phyloP scores from a whole-genome alignment of 2,113 vertebrate genomes.

The Spizaetus ornatus region DNA sequence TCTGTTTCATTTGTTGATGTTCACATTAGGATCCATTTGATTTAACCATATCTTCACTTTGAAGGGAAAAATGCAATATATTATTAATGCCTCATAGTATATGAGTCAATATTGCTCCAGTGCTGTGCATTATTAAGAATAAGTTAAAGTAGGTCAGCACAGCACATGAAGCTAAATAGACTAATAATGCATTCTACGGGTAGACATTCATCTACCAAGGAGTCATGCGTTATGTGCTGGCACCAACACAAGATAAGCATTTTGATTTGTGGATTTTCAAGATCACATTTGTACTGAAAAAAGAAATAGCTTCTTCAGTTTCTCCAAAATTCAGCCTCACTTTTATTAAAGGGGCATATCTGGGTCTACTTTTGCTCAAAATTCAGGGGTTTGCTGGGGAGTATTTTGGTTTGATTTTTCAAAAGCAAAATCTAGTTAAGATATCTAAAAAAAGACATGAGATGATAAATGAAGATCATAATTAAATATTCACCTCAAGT shows the following conservation, averaged over 20 bases:
- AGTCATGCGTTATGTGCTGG: slow-evolving; percentile 47
- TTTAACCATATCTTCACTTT: slow-evolving; percentile 48
- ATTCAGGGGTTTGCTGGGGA: neutral
- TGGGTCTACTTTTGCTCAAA: neutral
- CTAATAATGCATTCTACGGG: slow-evolving; percentile 46
- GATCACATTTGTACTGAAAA: slow-evolving; percentile 21
- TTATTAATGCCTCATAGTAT: slow-evolving; percentile 50
- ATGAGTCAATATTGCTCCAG: slow-evolving; percentile 46
- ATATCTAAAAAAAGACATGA: neutral
- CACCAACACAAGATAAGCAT: slow-evolving; percentile 62
- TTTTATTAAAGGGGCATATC: neutral
- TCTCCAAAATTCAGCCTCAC: neutral
- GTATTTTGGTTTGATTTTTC: neutral
- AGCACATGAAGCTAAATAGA: slow-evolving; percentile 46
- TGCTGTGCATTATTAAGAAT: slow-evolving; percentile 44
- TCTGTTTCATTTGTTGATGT: slow-evolving; percentile 32
- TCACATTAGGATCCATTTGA: slow-evolving; percentile 32
- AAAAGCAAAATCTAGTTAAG: neutral
- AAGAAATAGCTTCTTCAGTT: neutral
- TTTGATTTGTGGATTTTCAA: slow-evolving; percentile 66
- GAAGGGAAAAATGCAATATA: neutral
- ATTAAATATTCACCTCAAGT: neutral
- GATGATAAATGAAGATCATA: neutral
- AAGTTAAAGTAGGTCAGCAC: slow-evolving; percentile 67
- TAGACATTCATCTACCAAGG: slow-evolving; percentile 64